Evolutionary conservation across 2,113 vertebrate genomes (phyloP), one percentile per base, ranked within the genome.

Genomic region (Oostethus manadensis): DNA sequence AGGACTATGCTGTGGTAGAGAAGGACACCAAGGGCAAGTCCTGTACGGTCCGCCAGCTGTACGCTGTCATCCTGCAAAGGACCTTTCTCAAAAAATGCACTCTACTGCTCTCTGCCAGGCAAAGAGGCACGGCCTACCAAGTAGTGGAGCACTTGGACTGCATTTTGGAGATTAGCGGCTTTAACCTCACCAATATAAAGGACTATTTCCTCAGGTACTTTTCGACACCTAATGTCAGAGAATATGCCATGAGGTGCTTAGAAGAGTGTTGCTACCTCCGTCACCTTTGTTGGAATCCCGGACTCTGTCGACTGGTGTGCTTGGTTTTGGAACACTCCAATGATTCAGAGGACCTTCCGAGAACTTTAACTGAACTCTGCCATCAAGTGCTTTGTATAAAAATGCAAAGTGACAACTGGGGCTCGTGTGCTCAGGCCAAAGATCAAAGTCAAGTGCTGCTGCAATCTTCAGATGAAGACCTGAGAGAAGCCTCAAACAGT

Each of bases 61-160:
- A 95, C 68, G 89, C 90, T 0, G 87, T 89, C 2, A 85, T 99
- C 56, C 89, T 94, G 45, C 94, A 95, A 76, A 91, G 88, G 60
- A 88, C 90, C 66, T 59, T 94, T 3, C 91, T 99, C 17, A 86
- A 74, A 0, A 94, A 93, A 1, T 95, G 93, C 72, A 93, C 91
- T 0, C 73, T 99, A 56, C 74, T 98, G 17, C 82, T 98, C 9
- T 90, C 88, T 0, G 85, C 89, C 9, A 89, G 93, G 62, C 91
- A 91, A 7, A 89, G 86, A 74, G 92, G 90, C 21, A 89, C 86
- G 13, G 74, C 92, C 35, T 88, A 72, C 62, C 94, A 89, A 61
- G 84, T 87, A 1, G 33, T 94, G 20, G 87, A 91, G 42, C 92
- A 90, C 71, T 86, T 89, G 0, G 92, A 97, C 57, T 83, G 86